Conservation (phyloP, 2,113 vertebrate species). For the Tauraco erythrolophus region DNA sequence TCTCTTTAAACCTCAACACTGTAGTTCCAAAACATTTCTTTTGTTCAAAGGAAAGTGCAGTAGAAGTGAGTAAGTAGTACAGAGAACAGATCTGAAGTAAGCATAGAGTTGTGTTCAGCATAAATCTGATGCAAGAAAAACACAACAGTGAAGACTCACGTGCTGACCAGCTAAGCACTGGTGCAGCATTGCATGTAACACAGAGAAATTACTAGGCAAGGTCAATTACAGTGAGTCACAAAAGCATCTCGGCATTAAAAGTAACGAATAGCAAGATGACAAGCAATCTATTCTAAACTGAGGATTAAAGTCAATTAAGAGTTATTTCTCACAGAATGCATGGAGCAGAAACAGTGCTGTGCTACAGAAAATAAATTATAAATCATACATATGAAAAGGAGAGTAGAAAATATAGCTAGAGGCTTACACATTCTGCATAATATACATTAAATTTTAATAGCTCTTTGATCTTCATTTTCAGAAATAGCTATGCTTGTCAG, state of each 20-base stretch:
- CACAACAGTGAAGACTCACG: neutral
- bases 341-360: neutral
- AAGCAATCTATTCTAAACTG: conserved; percentile 59
- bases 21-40: neutral
- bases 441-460: conserved; percentile 58
- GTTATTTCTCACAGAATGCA: conserved; percentile 42
- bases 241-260: conserved; percentile 33
- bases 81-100: neutral
- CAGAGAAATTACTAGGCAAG: conserved; percentile 15
- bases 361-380: conserved; percentile 67
- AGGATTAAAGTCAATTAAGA: conserved; percentile 62
- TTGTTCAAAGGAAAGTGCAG: neutral
- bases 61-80: neutral
- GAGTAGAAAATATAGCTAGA: conserved; percentile 45
- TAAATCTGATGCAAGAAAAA: neutral
- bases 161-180: neutral
- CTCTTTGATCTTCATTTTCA: conserved; percentile 65
- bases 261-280: conserved; percentile 5
- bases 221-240: neutral
- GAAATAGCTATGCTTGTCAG: conserved; percentile 53
- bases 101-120: neutral
- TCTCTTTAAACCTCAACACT: neutral
- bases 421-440: conserved; percentile 60
- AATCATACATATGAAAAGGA: conserved; percentile 50
- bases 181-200: neutral